Conservation (phyloP, 2,113 vertebrate genomes). For the Synodontis membranacea region DNA sequence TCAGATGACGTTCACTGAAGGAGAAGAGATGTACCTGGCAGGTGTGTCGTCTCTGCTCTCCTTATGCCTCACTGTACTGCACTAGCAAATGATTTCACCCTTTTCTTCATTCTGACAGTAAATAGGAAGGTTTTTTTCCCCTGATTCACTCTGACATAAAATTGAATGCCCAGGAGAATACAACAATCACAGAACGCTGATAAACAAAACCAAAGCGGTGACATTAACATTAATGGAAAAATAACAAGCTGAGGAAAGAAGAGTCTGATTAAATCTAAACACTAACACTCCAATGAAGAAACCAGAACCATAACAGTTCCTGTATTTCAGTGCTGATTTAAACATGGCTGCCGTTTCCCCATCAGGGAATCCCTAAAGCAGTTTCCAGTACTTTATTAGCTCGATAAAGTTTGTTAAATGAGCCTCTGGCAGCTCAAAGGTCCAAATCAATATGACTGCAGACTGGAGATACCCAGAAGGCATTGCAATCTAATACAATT, state of each 20-base stretch:
- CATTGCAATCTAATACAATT: too few relatives aligned
- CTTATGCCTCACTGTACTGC: too few relatives aligned
- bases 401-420: background rate
- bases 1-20: conserved; percentile 93
- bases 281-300: too few relatives aligned
- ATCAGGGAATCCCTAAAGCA: background rate
- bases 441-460: too few relatives aligned
- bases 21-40: conserved; percentile 97
- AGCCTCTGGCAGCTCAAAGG: background rate
- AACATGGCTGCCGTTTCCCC: background rate
- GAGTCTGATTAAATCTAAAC: too few relatives aligned
- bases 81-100: background rate
- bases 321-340: too few relatives aligned
- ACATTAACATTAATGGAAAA: too few relatives aligned
- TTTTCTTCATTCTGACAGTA: background rate
- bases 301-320: too few relatives aligned
- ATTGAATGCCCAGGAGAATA: background rate
- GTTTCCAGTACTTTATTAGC: background rate
- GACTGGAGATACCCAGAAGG: too few relatives aligned
- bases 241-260: background rate
- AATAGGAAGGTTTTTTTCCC: background rate
- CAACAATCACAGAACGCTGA: background rate
- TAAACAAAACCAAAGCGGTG: background rate
- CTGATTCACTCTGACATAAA: background rate
- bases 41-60: conserved; percentile 68